Conservation (phyloP, 2,113 vertebrate genomes). For the Strix aluco region DNA sequence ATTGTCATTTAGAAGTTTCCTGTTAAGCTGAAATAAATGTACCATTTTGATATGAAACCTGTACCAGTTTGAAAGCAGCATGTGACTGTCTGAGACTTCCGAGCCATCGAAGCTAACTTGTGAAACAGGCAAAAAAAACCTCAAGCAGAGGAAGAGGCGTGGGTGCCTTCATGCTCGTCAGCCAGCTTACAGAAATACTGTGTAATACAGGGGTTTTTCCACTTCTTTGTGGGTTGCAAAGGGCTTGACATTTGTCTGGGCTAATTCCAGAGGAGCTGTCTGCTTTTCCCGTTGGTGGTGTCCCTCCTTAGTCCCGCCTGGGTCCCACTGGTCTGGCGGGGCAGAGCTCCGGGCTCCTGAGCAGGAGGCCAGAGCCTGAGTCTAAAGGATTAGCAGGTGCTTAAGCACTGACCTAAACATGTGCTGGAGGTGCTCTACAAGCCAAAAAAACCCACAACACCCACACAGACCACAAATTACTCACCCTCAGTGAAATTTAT, state of each 20-base stretch:
- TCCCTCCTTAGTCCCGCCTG: not conserved
- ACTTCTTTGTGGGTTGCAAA: not conserved
- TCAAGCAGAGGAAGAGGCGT: not conserved
- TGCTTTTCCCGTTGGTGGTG: not conserved
- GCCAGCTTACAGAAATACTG: not conserved
- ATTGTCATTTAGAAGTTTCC: not conserved
- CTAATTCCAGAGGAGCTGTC: not conserved
- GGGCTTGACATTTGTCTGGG: not conserved
- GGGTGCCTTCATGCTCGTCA: accelerated
- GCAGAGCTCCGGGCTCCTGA: not conserved
- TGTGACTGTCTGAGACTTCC: not conserved
- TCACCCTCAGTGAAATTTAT: not conserved
- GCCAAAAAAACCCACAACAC: not conserved
- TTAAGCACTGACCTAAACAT: not conserved
- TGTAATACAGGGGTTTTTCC: not conserved
- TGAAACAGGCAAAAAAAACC: not conserved
- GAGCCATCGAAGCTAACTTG: not conserved
- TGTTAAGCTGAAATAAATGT: not conserved
- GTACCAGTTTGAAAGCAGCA: not conserved
- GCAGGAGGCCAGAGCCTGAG: not conserved
- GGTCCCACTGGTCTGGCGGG: accelerated
- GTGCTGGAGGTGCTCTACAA: not conserved
- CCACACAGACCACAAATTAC: not conserved
- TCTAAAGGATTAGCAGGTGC: not conserved
- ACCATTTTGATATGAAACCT: not conserved